Percentiles rank a stretch among this genome's conserved stretches.
Conservation (phyloP, 2,888 invertebrate genomes). For the Drosophila melanosoma region DNA sequence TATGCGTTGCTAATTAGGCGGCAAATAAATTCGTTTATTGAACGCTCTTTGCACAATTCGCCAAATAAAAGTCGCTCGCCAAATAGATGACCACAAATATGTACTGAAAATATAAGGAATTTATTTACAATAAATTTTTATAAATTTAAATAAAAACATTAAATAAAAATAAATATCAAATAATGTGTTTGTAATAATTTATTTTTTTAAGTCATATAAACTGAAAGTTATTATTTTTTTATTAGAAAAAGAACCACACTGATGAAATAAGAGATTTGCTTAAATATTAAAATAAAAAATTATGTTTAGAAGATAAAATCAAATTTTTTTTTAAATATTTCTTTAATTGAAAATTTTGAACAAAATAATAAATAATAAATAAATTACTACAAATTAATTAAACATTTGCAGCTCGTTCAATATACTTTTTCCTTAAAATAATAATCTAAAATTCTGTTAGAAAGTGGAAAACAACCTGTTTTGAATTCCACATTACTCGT, state of each 20-base stretch:
- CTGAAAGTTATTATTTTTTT: background rate
- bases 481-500: background rate
- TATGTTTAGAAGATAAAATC: background rate
- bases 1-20: conserved; percentile 81
- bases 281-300: background rate
- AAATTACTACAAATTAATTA: background rate
- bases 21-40: conserved; percentile 72
- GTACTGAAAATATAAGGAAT: background rate
- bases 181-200: background rate
- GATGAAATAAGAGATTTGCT: background rate
- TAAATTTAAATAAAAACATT: background rate
- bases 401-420: background rate
- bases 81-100: background rate
- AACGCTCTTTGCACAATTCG: conserved; percentile 30
- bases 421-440: background rate
- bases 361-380: background rate
- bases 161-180: background rate
- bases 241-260: background rate
- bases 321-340: accelerated
- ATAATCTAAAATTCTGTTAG: background rate
- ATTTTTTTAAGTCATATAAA: background rate
- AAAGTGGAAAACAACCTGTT: background rate
- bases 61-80: conserved; percentile 22
- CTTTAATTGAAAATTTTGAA: background rate
- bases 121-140: background rate